These are phyloP conservation scores for Tuberolachnus salignus DNA, from an alignment of 2,888 invertebrate species.

Conservation along the genomic window DNA sequence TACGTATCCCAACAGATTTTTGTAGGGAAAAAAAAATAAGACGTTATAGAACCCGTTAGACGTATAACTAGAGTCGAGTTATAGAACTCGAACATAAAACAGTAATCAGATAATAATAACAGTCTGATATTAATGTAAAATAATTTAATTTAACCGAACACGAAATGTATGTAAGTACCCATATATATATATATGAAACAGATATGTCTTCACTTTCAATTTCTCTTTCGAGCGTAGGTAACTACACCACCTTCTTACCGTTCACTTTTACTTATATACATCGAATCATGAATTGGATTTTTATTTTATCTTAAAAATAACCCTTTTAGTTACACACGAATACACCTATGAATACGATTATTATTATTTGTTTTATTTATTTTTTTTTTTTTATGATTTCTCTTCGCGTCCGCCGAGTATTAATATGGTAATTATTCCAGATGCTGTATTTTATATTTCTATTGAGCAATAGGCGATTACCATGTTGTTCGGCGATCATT, in stretches of 20 bases:
- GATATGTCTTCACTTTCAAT: slow-evolving; percentile 25
- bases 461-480: no score
- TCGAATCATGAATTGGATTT: background rate
- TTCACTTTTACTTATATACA: slow-evolving; percentile 35
- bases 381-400: slow-evolving; percentile 11
- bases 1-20: no score
- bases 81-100: no score
- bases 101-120: slow-evolving; percentile 1
- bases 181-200: no score
- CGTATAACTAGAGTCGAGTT: no score
- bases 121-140: background rate
- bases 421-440: no score
- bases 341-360: background rate
- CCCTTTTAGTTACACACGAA: slow-evolving; percentile 2
- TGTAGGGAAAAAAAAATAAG: no score
- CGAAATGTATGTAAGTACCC: background rate
- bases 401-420: background rate
- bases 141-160: slow-evolving; percentile 10
- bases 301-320: background rate
- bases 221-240: background rate
- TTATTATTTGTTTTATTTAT: background rate
- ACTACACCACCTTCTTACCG: background rate
- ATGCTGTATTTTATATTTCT: no score
- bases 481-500: no score
- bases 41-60: no score